These are phyloP conservation scores for Rhopalosiphum nymphaeae DNA, from an alignment of 2,888 invertebrate species.

Conservation along the genomic window DNA sequence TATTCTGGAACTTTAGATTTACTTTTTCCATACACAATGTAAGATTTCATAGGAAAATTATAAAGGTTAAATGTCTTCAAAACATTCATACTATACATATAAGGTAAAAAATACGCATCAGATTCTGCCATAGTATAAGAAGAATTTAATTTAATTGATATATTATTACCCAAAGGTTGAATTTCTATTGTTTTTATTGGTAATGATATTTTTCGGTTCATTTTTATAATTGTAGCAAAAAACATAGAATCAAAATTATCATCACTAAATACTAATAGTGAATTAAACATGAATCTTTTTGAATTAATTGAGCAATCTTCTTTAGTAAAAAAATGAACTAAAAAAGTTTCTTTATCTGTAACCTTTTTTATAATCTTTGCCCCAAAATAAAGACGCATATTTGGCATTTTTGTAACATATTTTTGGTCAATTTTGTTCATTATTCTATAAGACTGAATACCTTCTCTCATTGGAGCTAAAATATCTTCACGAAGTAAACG, in stretches of 20 bases:
- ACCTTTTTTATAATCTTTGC: slow-evolving; percentile 70
- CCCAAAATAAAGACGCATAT: slow-evolving; percentile 73
- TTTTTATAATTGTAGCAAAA: slow-evolving; percentile 78
- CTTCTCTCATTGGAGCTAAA: slow-evolving; percentile 79
- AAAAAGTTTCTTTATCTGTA: neutral
- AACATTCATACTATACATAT: slow-evolving; percentile 80
- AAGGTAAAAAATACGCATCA: slow-evolving; percentile 85
- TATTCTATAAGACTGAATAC: slow-evolving; percentile 69
- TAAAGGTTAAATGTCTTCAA: slow-evolving; percentile 74
- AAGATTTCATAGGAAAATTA: slow-evolving; percentile 78
- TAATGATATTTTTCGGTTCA: slow-evolving; percentile 73
- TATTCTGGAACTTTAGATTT: slow-evolving; percentile 70
- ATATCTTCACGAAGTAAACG: slow-evolving; percentile 85
- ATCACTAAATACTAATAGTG: slow-evolving; percentile 80
- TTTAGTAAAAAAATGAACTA: slow-evolving; percentile 40
- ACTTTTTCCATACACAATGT: slow-evolving; percentile 75
- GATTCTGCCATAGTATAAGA: slow-evolving; percentile 81
- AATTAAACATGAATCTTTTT: slow-evolving; percentile 79
- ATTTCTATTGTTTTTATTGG: slow-evolving; percentile 68
- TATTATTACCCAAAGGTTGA: slow-evolving; percentile 69
- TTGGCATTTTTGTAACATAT: neutral
- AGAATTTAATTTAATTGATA: slow-evolving; percentile 70
- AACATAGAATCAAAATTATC: slow-evolving; percentile 79
- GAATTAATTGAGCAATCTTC: slow-evolving; percentile 69
- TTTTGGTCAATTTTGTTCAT: neutral